Base-by-base conservation (phyloP, 2,113 vertebrate species). In the Callocephalon fimbriatum region DNA sequence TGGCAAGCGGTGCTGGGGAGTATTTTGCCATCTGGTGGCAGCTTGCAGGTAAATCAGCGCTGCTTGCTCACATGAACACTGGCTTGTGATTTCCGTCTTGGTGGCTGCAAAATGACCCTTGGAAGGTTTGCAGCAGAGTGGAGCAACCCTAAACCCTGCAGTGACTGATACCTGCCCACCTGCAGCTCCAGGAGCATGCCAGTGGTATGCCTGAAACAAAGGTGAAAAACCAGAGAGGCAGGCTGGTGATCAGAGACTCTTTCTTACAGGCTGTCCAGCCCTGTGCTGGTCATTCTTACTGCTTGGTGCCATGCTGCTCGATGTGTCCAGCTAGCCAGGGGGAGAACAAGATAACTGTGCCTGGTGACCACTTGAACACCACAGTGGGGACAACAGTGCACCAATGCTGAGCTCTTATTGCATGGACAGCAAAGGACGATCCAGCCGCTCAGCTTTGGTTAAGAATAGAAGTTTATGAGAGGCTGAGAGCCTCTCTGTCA, bases 21-120 rank as follows among this genome's bases (percentile, higher is more conserved):
- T 38, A 13, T 56, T 90, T 82, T 81, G 93, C 95, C 95, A 95
- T 61, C 95, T 96, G 2, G 66, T 83, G 93, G 90, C 63, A 51
- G 66, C 21, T 76, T 2, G 2, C 23, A 32, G 47, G 23, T 31
- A 35, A 78, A 56, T 19, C 74, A 38, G 19, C 35, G 31, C 50
- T 23, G 3, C 3, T 4, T 19, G 32, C 7, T 15, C 9, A 4
- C 9, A 3, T 1, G 1, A 54, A 16, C 32, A 2, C 56, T 40
- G 0, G 0, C n/a, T 58, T 21, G 45, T 11, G 9, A 35, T 74
- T 62, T 61, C 27, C 5, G 0, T 6, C 5, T 7, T 5, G 1
- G 26, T 38, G 32, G 9, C 61, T 63, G 37, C 56, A 79, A 67
- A 88, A n/a, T 12, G 38, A 25, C 47, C 18, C 40, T 59, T 35